Percentiles rank a stretch among this genome's conserved stretches.
phyloP scores from a whole-genome alignment of 2,888 invertebrate genomes.

The Drosophila seclusa region DNA sequence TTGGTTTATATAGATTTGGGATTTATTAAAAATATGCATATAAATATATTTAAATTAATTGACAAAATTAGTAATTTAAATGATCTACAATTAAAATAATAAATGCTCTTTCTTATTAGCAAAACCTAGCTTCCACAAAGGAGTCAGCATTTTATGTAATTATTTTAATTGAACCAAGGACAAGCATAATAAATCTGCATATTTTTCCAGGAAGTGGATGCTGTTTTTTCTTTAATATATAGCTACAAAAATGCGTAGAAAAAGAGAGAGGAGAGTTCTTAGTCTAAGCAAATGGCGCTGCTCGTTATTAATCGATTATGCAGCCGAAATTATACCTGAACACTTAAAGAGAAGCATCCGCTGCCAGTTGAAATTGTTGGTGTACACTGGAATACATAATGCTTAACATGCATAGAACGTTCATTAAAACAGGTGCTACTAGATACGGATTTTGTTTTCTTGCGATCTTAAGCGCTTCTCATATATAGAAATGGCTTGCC shows the following conservation, averaged over 20 bases:
- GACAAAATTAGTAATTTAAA: not conserved
- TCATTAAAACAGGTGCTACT: constrained; percentile 53
- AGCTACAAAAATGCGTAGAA: not conserved
- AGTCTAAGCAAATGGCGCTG: constrained; percentile 15
- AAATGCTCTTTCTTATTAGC: not conserved
- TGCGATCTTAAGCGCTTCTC: not conserved
- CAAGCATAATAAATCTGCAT: not conserved
- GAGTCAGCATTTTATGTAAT: not conserved
- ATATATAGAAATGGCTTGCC: not conserved
- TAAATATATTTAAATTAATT: not conserved
- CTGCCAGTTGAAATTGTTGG: constrained; percentile 28
- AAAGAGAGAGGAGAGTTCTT: not conserved
- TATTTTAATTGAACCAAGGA: not conserved
- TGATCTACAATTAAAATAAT: not conserved
- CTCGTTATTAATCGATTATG: constrained; percentile 50
- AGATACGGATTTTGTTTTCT: constrained; percentile 19
- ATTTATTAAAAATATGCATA: too few species aligned
- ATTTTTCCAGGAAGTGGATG: not conserved
- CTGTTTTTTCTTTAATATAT: not conserved
- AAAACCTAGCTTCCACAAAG: not conserved
- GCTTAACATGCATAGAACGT: constrained; percentile 24
- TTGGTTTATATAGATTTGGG: not conserved
- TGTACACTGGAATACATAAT: constrained; percentile 45
- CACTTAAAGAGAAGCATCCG: constrained; percentile 52
- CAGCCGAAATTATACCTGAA: constrained; percentile 16